Percentiles rank a stretch among this genome's conserved stretches.
These are phyloP conservation scores for Macrostomum cliftonense DNA, from an alignment of 2,888 invertebrate genomes.

Conservation along the genomic window DNA sequence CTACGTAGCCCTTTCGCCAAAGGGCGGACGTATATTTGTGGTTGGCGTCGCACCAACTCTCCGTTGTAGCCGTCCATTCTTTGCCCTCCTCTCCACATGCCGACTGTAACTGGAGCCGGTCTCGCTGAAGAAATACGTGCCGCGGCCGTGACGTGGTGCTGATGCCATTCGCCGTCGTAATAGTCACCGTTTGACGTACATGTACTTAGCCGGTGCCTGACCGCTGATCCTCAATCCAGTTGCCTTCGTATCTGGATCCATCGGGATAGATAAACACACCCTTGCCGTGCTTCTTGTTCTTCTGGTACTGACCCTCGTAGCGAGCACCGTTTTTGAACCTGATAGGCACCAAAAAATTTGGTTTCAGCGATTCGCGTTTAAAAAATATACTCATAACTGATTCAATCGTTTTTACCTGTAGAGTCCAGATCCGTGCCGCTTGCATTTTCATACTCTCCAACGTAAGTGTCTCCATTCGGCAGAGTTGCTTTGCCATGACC, in stretches of 20 bases:
- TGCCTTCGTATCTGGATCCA: constrained; percentile 59
- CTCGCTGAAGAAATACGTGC: constrained; percentile 30
- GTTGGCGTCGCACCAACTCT: constrained; percentile 34
- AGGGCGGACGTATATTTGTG: constrained; percentile 36
- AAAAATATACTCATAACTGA: not conserved
- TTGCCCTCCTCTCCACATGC: constrained; percentile 33
- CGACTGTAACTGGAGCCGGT: constrained; percentile 34
- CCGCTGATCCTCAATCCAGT: constrained; percentile 36
- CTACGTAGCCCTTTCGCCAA: constrained; percentile 33
- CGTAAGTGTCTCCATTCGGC: constrained; percentile 69
- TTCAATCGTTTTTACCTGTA: constrained; percentile 43
- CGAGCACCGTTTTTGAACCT: constrained; percentile 42
- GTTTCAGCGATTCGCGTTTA: not conserved
- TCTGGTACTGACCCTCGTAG: constrained; percentile 55
- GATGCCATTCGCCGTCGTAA: constrained; percentile 38
- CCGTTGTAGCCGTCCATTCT: constrained; percentile 34
- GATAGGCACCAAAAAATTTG: too few species aligned
- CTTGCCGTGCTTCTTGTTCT: constrained; percentile 62
- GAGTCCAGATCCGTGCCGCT: constrained; percentile 58
- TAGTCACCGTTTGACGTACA: constrained; percentile 34
- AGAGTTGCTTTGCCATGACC: constrained; percentile 63
- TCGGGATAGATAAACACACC: constrained; percentile 69
- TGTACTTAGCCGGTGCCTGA: constrained; percentile 35
- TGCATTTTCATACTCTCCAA: constrained; percentile 61
- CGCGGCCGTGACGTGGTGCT: constrained; percentile 36